These are phyloP conservation scores for Rutilus rutilus DNA, from an alignment of 2,113 vertebrate species.

Conservation along the genomic window DNA sequence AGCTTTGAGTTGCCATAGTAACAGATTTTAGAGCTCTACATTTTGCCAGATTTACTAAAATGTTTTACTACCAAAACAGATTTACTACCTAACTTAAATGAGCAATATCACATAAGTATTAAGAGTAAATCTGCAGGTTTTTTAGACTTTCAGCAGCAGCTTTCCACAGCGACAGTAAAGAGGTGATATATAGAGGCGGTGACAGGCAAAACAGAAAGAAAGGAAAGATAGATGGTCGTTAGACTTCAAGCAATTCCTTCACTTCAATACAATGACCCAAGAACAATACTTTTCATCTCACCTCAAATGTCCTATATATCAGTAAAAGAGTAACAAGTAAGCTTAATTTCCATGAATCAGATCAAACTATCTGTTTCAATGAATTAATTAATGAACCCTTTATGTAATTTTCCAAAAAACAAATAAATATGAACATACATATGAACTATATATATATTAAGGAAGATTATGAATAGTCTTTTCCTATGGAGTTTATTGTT, in stretches of 20 bases:
- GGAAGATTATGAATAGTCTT: no score
- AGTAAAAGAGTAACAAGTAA: no score
- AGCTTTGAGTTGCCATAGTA: constrained; percentile 15
- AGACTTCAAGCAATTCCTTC: neutral
- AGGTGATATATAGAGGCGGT: neutral
- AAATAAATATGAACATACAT: no score
- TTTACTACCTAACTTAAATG: constrained; percentile 3
- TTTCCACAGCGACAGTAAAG: neutral
- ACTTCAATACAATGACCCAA: neutral
- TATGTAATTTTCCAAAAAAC: no score
- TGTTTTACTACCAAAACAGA: neutral
- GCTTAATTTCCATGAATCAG: no score
- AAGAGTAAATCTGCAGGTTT: neutral
- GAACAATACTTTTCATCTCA: neutral
- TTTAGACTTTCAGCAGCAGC: neutral
- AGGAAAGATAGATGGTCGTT: neutral
- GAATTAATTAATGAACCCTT: no score
- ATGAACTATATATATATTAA: no score
- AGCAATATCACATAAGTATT: constrained; percentile 1
- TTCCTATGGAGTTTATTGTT: no score
- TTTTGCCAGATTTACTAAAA: neutral
- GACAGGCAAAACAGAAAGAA: neutral
- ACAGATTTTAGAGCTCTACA: neutral
- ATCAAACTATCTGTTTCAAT: no score
- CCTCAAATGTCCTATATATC: no score